These are phyloP conservation scores for Ormyrus nitidulus DNA, from an alignment of 2,888 invertebrate genomes.

Conservation along the genomic window DNA sequence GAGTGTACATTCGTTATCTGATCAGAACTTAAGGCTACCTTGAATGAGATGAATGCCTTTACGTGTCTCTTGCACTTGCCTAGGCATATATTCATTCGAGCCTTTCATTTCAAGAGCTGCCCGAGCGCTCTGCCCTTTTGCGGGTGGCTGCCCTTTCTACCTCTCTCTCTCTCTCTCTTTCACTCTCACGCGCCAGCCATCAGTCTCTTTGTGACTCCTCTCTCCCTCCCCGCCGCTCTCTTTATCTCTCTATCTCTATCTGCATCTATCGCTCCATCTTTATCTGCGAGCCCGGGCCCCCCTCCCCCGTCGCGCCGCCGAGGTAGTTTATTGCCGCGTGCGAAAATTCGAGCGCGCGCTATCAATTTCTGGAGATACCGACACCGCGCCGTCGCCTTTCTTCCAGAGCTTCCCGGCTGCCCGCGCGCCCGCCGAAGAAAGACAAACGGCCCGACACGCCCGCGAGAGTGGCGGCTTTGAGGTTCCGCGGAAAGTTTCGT, in stretches of 20 bases:
- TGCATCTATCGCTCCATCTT: slow-evolving; percentile 51
- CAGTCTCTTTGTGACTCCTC: slow-evolving; percentile 44
- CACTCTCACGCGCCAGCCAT: slow-evolving; percentile 47
- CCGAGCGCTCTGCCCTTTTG: slow-evolving; percentile 69
- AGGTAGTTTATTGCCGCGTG: slow-evolving; percentile 68
- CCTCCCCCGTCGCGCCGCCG: slow-evolving; percentile 7
- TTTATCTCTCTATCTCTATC: slow-evolving; percentile 36
- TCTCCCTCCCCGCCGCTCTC: slow-evolving; percentile 41
- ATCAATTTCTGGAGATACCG: slow-evolving; percentile 62
- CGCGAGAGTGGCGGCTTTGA: too few species aligned
- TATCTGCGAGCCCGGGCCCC: slow-evolving; percentile 1
- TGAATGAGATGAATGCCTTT: slow-evolving; percentile 75
- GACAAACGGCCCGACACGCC: too few species aligned
- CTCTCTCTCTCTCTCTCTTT: slow-evolving; percentile 53
- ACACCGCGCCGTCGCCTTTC: neutral
- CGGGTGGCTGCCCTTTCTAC: slow-evolving; percentile 71
- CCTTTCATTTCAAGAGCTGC: slow-evolving; percentile 71
- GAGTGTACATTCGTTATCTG: slow-evolving; percentile 74
- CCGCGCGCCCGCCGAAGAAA: too few species aligned
- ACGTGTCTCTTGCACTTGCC: slow-evolving; percentile 74
- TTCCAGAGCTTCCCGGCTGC: too few species aligned
- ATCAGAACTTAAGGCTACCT: slow-evolving; percentile 73
- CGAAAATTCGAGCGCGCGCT: slow-evolving; percentile 67
- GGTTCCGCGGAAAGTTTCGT: too few species aligned
- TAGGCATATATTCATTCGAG: slow-evolving; percentile 71